Percentiles rank a stretch among this genome's conserved stretches.
These are phyloP conservation scores for Drosophila parvula DNA, from an alignment of 1,140 invertebrate genomes.

Conservation along the genomic window DNA sequence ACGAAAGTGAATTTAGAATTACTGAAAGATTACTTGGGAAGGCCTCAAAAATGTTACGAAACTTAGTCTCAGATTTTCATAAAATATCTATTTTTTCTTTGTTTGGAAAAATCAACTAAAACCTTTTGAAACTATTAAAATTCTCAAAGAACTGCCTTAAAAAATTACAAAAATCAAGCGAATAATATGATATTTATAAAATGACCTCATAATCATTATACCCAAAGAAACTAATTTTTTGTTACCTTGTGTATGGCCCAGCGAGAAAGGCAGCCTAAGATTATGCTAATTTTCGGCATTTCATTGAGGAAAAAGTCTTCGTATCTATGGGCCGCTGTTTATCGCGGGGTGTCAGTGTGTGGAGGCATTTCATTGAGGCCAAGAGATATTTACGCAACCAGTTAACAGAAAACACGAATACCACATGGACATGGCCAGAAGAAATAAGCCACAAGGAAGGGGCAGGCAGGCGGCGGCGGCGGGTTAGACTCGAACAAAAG, in stretches of 20 bases:
- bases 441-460: constrained; percentile 1
- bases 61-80: neutral
- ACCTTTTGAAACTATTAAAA: neutral
- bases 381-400: constrained; percentile 72
- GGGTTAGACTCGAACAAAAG: constrained; percentile 13
- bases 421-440: constrained; percentile 15
- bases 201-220: too few relatives aligned
- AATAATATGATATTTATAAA: neutral
- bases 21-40: fast-evolving
- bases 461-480: too few relatives aligned
- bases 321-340: constrained; percentile 30
- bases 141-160: neutral
- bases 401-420: constrained; percentile 65
- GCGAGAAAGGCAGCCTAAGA: constrained; percentile 44
- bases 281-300: constrained; percentile 76
- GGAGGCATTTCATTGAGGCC: constrained; percentile 71
- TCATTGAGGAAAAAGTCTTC: constrained; percentile 75
- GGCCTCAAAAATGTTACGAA: neutral
- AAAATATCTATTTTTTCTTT: neutral
- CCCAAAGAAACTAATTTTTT: neutral
- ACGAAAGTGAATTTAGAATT: neutral
- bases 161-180: neutral
- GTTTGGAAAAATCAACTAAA: neutral
- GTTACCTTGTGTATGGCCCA: constrained; percentile 33
- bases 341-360: constrained; percentile 18